Evolutionary conservation across 1,140 invertebrate species (phyloP).

Genomic region (Lamellibrachia luymesi): DNA sequence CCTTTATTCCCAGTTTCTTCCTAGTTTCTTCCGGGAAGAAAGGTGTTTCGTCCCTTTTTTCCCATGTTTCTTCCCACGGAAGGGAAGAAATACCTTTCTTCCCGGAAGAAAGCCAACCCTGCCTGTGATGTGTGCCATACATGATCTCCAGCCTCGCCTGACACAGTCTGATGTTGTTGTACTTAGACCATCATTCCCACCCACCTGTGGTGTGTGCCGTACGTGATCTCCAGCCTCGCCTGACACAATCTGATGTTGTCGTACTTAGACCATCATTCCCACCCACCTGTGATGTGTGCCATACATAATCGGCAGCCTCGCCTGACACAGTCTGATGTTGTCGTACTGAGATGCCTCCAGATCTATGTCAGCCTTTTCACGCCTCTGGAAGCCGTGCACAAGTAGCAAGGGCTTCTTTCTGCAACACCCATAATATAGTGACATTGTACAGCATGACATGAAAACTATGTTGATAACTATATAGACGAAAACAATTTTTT

Average conservation of each 20-base stretch:
- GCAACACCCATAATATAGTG: neutral
- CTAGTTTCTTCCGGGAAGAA: too few species aligned
- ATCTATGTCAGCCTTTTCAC: conserved; percentile 45
- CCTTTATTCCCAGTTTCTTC: too few species aligned
- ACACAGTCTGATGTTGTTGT: neutral
- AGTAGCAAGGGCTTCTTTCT: conserved; percentile 70
- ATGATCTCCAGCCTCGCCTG: neutral
- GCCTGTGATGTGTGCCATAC: neutral
- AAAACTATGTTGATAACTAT: conserved; percentile 55
- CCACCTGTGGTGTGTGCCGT: neutral
- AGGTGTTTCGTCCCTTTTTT: too few species aligned
- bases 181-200: neutral
- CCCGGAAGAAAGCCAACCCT: too few species aligned
- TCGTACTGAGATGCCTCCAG: conserved; percentile 40
- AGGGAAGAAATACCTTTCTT: too few species aligned
- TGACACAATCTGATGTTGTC: neutral
- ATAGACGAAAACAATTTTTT: neutral
- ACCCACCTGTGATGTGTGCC: conserved; percentile 85
- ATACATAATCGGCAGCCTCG: conserved; percentile 64
- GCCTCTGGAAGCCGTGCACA: conserved; percentile 74
- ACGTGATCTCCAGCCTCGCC: neutral
- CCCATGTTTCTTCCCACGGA: too few species aligned
- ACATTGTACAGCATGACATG: neutral
- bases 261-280: neutral
- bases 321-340: conserved; percentile 53